Evolutionary conservation across 2,888 invertebrate genomes (phyloP).

Genomic region (Peribatodes rhomboidaria): DNA sequence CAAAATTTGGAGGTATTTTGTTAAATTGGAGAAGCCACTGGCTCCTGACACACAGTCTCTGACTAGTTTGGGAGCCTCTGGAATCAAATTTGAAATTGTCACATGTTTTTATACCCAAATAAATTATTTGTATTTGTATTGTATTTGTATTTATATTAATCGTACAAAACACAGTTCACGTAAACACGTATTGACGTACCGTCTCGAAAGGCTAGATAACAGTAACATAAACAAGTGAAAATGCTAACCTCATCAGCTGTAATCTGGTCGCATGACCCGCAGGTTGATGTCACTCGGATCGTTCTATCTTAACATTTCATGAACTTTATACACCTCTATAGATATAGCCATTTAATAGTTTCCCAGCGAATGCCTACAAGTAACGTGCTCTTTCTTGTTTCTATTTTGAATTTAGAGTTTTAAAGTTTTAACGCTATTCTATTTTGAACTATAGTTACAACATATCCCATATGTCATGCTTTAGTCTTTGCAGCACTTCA

Average conservation of each 20-base stretch:
- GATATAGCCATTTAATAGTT: not conserved
- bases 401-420: too few species aligned
- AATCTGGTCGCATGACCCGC: slow-evolving; percentile 48
- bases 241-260: slow-evolving; percentile 37
- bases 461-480: not conserved
- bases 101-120: too few species aligned
- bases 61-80: too few species aligned
- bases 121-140: too few species aligned
- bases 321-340: not conserved
- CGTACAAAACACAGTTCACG: slow-evolving; percentile 51
- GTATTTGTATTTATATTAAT: slow-evolving; percentile 47
- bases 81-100: too few species aligned
- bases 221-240: slow-evolving; percentile 53
- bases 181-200: slow-evolving; percentile 69
- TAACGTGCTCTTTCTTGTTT: too few species aligned
- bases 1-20: too few species aligned
- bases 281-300: slow-evolving; percentile 44
- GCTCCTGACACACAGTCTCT: too few species aligned
- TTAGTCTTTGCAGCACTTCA: not conserved
- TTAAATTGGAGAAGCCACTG: too few species aligned
- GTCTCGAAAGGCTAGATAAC: slow-evolving; percentile 57
- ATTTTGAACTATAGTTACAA: too few species aligned
- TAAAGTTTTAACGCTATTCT: too few species aligned
- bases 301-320: slow-evolving; percentile 39
- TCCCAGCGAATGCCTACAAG: too few species aligned